These are phyloP conservation scores for Crocuta crocuta DNA, from an alignment of 2,113 vertebrate genomes.

Conservation along the genomic window DNA sequence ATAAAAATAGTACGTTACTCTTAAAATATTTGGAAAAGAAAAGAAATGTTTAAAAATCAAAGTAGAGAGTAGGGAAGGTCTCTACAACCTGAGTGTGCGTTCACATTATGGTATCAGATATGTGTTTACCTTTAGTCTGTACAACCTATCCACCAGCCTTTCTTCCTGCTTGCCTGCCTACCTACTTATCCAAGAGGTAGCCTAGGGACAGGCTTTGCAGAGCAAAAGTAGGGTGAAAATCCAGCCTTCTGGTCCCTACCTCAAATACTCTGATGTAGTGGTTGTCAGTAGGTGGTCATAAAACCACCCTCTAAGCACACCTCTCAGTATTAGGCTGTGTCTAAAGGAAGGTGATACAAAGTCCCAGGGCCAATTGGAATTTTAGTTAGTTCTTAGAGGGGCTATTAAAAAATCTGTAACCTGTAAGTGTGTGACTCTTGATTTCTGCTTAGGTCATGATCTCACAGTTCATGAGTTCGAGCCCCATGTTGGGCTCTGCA, in stretches of 20 bases:
- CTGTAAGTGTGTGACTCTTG: too few relatives aligned
- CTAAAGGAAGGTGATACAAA: neutral
- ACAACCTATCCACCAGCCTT: neutral
- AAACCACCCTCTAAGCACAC: neutral
- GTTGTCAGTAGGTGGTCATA: neutral
- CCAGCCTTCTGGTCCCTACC: neutral
- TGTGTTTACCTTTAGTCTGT: neutral
- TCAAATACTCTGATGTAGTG: neutral
- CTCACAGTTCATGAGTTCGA: too few relatives aligned
- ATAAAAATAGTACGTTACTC: slow-evolving; percentile 3
- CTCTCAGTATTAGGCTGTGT: neutral
- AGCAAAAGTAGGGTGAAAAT: neutral
- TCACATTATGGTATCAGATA: neutral
- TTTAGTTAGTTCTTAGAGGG: neutral
- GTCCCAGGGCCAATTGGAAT: neutral
- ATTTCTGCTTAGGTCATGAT: too few relatives aligned
- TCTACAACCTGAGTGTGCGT: neutral
- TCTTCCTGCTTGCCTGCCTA: too few relatives aligned
- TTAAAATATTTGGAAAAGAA: slow-evolving; percentile 18
- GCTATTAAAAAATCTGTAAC: neutral
- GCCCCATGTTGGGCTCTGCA: too few relatives aligned
- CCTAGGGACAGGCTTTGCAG: neutral
- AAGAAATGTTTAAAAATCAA: slow-evolving; percentile 14
- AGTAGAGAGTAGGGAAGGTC: neutral
- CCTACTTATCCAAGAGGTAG: neutral